phyloP scores from a whole-genome alignment of 2,888 invertebrate species.

The Caenorhabditis imperialis region DNA sequence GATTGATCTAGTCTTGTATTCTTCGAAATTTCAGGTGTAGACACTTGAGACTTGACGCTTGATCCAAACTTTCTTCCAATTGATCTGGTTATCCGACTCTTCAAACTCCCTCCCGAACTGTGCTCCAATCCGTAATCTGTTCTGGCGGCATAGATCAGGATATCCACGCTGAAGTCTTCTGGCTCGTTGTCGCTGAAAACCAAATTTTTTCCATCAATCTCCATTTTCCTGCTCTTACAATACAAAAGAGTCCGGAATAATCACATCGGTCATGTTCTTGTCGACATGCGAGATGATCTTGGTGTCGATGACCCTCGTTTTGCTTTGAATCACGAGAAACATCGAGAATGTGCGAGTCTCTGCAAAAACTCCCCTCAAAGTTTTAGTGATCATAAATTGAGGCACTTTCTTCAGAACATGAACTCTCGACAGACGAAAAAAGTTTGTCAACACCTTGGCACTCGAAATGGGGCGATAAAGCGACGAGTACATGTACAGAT shows the following conservation, averaged over 20 bases:
- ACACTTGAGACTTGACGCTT: constrained; percentile 45
- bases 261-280: constrained; percentile 65
- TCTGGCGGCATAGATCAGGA: constrained; percentile 60
- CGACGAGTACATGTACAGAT: constrained; percentile 26
- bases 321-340: constrained; percentile 64
- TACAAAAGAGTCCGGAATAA: constrained; percentile 61
- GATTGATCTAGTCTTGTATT: constrained; percentile 37
- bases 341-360: constrained; percentile 65
- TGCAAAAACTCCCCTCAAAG: constrained; percentile 22
- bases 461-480: constrained; percentile 44
- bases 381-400: constrained; percentile 38
- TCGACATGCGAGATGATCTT: constrained; percentile 63
- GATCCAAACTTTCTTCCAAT: constrained; percentile 66
- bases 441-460: constrained; percentile 24
- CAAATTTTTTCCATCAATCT: neutral
- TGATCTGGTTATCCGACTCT: constrained; percentile 61
- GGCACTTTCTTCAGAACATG: constrained; percentile 12
- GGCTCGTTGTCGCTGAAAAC: constrained; percentile 62
- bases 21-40: constrained; percentile 28
- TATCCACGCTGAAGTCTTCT: constrained; percentile 64
- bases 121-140: constrained; percentile 58
- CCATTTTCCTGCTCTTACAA: constrained; percentile 51
- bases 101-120: constrained; percentile 58
- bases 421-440: constrained; percentile 6
- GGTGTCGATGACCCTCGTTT: constrained; percentile 62